phyloP scores from a whole-genome alignment of 2,888 invertebrate genomes.

The Mellilla xanthometata region DNA sequence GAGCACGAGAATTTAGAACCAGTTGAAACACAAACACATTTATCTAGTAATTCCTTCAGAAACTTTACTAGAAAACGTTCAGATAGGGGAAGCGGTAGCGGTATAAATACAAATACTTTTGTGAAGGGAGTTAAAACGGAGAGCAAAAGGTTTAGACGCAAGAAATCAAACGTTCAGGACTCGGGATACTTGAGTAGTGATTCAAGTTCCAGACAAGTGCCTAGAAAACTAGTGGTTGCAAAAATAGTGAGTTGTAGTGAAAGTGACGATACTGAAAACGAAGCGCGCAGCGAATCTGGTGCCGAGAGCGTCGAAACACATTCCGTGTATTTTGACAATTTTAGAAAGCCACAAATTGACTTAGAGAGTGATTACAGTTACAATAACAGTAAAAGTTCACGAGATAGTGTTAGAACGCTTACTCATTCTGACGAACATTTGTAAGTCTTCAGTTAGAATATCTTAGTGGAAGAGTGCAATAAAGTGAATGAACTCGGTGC shows the following conservation, averaged over 20 bases:
- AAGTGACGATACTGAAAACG: constrained; percentile 90
- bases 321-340: constrained; percentile 92
- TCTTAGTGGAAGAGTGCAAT: constrained; percentile 14
- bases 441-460: constrained; percentile 15
- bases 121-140: constrained; percentile 57
- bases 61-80: constrained; percentile 48
- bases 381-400: constrained; percentile 44
- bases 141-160: constrained; percentile 55
- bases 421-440: constrained; percentile 31
- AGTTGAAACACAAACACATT: constrained; percentile 34
- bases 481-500: constrained; percentile 42
- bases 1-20: constrained; percentile 70
- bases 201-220: constrained; percentile 82
- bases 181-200: constrained; percentile 94
- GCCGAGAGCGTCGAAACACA: constrained; percentile 94
- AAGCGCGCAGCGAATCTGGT: constrained; percentile 93
- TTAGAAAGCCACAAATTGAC: constrained; percentile 72
- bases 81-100: constrained; percentile 34
- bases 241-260: constrained; percentile 85
- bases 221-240: constrained; percentile 69
- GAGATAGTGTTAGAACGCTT: constrained; percentile 43
- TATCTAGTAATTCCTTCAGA: constrained; percentile 44
- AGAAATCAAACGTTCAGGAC: constrained; percentile 83
- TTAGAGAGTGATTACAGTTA: constrained; percentile 43
- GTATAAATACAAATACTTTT: constrained; percentile 67